Evolutionary conservation across 2,888 invertebrate genomes (phyloP).

Genomic region (Penaeus monodon): DNA sequence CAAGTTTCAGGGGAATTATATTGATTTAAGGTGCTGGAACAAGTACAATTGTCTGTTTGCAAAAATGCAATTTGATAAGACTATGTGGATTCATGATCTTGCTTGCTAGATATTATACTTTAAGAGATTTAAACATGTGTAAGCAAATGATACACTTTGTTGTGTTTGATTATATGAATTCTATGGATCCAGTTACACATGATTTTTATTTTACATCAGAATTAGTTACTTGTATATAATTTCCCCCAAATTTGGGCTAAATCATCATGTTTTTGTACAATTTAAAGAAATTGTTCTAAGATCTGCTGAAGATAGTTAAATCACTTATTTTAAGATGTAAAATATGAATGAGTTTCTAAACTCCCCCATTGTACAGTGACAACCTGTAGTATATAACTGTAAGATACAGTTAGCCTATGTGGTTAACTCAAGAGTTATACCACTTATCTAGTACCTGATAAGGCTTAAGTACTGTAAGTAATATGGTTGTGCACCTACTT

Average conservation of each 20-base stretch:
- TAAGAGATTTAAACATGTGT: slow-evolving; percentile 56
- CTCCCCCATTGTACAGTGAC: slow-evolving; percentile 10
- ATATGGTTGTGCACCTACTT: slow-evolving; percentile 51
- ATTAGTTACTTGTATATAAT: neutral
- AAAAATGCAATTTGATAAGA: slow-evolving; percentile 56
- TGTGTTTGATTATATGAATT: slow-evolving; percentile 53
- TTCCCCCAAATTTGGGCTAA: neutral
- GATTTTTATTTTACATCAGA: neutral
- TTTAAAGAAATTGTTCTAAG: too few species aligned
- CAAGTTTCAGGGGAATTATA: slow-evolving; percentile 51
- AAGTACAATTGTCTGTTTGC: slow-evolving; percentile 58
- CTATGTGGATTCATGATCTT: slow-evolving; percentile 42
- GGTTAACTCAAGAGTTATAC: slow-evolving; percentile 35
- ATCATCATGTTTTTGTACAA: too few species aligned
- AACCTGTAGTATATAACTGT: slow-evolving; percentile 40
- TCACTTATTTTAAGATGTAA: too few species aligned
- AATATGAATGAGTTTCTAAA: too few species aligned
- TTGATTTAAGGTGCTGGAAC: slow-evolving; percentile 61
- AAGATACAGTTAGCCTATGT: slow-evolving; percentile 48
- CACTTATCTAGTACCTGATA: slow-evolving; percentile 59
- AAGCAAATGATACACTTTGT: slow-evolving; percentile 42
- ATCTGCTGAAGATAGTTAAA: too few species aligned
- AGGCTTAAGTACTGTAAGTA: slow-evolving; percentile 51
- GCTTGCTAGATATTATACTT: slow-evolving; percentile 58
- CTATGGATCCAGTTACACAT: slow-evolving; percentile 43